phyloP scores from a whole-genome alignment of 2,113 vertebrate species.

The Thermophis baileyi region DNA sequence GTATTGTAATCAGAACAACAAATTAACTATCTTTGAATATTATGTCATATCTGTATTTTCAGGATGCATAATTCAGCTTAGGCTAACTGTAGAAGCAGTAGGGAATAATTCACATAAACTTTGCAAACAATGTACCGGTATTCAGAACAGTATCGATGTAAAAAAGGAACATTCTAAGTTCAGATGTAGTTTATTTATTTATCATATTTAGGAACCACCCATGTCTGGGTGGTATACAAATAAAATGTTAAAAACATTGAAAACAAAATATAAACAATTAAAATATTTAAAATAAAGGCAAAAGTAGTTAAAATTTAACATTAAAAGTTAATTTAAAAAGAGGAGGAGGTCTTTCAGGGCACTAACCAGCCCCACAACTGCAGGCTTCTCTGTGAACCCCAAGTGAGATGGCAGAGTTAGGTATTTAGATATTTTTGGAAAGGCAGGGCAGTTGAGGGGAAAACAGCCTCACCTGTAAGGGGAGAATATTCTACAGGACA shows the following conservation, averaged over 20 bases:
- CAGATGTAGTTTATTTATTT: not conserved
- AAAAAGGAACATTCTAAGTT: constrained; percentile 23
- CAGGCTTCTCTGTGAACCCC: too few species aligned
- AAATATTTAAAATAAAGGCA: not conserved
- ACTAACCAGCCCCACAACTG: too few species aligned
- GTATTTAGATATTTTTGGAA: too few species aligned
- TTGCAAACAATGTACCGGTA: constrained; percentile 17
- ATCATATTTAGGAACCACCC: not conserved
- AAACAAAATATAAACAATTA: not conserved
- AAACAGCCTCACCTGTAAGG: too few species aligned
- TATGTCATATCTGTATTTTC: not conserved
- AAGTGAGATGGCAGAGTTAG: too few species aligned
- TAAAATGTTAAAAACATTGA: not conserved
- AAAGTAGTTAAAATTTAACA: too few species aligned
- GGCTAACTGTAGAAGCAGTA: not conserved
- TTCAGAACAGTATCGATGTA: constrained; percentile 34
- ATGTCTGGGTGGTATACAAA: not conserved
- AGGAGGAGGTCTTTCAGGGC: not conserved
- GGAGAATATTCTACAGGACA: too few species aligned
- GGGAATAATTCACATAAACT: rapidly evolving
- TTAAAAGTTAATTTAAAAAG: too few species aligned
- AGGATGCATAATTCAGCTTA: not conserved
- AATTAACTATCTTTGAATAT: not conserved
- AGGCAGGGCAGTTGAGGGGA: too few species aligned
- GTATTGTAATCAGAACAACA: not conserved